phyloP scores from a whole-genome alignment of 2,888 invertebrate genomes.

The Parelbella ahira region DNA sequence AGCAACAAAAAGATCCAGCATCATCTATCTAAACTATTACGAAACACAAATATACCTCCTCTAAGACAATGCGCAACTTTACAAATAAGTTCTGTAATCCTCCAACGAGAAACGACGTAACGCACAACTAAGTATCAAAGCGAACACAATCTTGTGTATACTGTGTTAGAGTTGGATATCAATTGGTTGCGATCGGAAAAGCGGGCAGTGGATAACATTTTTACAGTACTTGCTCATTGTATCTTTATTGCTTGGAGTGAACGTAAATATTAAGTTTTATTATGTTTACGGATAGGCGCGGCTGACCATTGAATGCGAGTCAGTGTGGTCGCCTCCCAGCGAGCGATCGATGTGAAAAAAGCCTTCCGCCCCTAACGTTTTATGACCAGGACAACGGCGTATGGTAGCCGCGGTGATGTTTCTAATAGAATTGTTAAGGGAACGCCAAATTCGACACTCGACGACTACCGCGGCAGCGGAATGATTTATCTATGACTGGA shows the following conservation, averaged over 20 bases:
- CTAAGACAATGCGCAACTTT: conserved; percentile 66
- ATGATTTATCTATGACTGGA: conserved; percentile 69
- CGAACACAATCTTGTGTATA: conserved; percentile 35
- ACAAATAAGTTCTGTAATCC: conserved; percentile 63
- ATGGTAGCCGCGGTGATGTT: conserved; percentile 48
- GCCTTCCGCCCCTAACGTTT: conserved; percentile 58
- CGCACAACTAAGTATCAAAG: conserved; percentile 14
- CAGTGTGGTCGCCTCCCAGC: conserved; percentile 74
- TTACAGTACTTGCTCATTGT: conserved; percentile 69
- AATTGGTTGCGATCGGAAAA: conserved; percentile 34
- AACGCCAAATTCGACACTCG: conserved; percentile 73
- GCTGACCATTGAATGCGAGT: conserved; percentile 44
- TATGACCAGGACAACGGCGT: conserved; percentile 65
- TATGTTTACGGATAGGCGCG: conserved; percentile 71
- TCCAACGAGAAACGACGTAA: conserved; percentile 43
- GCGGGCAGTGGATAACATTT: conserved; percentile 46
- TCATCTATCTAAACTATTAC: conserved; percentile 50
- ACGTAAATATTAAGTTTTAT: conserved; percentile 76
- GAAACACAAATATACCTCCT: conserved; percentile 58
- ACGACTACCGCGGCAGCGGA: conserved; percentile 34
- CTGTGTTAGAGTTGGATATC: conserved; percentile 35
- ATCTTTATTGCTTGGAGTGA: conserved; percentile 67
- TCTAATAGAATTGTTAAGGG: conserved; percentile 32
- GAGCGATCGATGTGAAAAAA: conserved; percentile 54
- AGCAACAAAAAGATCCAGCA: conserved; percentile 47